Percentiles rank a stretch among this genome's conserved stretches.
Conservation (phyloP, 2,888 invertebrate genomes). For the Mantis religiosa region DNA sequence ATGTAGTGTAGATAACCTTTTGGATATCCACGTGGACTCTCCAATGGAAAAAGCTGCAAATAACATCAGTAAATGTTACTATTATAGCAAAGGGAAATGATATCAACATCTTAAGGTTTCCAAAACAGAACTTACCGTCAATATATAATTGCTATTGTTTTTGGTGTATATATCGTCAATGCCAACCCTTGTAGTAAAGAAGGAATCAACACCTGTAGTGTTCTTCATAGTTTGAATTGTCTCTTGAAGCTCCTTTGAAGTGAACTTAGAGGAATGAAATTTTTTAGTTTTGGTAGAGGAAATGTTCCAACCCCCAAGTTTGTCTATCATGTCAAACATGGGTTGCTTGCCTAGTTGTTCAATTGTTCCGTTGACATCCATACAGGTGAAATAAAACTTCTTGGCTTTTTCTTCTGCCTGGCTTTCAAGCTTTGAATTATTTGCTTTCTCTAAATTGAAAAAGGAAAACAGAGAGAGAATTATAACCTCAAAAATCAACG, state of each 20-base stretch:
- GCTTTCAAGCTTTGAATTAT: neutral
- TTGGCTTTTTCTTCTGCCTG: neutral
- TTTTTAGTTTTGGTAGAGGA: neutral
- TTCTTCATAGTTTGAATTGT: neutral
- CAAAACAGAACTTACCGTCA: neutral
- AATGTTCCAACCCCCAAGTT: neutral
- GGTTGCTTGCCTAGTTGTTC: neutral
- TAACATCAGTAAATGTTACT: no score
- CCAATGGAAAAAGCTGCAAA: no score
- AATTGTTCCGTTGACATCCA: neutral
- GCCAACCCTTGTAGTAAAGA: neutral
- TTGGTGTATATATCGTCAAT: neutral
- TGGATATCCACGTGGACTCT: no score
- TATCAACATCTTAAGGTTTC: no score
- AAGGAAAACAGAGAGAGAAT: no score
- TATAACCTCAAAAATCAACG: no score
- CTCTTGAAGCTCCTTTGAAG: neutral
- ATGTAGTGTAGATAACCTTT: no score
- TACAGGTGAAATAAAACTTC: neutral
- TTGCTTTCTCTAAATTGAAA: neutral
- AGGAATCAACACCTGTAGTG: neutral
- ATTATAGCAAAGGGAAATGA: no score
- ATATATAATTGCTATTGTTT: neutral
- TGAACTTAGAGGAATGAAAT: neutral
- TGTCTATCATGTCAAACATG: neutral